Conservation (phyloP, 2,113 vertebrate genomes). For the Hassar affinis region DNA sequence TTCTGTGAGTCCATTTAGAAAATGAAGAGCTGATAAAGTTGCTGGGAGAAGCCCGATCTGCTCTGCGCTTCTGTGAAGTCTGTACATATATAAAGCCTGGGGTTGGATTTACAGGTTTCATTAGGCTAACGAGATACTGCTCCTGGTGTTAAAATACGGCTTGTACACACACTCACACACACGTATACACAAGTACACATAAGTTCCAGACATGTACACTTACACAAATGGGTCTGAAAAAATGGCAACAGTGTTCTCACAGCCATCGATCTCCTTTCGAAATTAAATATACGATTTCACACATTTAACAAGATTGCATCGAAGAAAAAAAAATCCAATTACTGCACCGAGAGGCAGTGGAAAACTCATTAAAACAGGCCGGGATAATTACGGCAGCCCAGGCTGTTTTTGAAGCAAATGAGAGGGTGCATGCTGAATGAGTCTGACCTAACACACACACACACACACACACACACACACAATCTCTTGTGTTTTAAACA, state of each 20-base stretch:
- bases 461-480: constrained; percentile 1
- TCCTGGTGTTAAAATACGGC: constrained; percentile 40
- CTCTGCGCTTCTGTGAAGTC: constrained; percentile 38
- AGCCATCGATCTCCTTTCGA: constrained; percentile 56
- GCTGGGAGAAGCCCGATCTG: not conserved
- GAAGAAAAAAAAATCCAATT: constrained; percentile 60
- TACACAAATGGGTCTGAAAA: constrained; percentile 11
- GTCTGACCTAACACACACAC: constrained; percentile 39
- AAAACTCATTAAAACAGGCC: constrained; percentile 59
- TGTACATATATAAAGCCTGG: constrained; percentile 39
- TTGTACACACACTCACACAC: not conserved
- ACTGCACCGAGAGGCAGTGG: constrained; percentile 46
- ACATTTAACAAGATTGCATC: constrained; percentile 61
- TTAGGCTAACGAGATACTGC: constrained; percentile 53
- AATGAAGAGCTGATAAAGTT: constrained; percentile 46
- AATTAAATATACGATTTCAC: constrained; percentile 64
- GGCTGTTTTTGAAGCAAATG: constrained; percentile 45
- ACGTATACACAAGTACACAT: too few relatives aligned
- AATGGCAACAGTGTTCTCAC: constrained; percentile 38
- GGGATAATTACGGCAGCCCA: constrained; percentile 52
- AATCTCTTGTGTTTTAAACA: not conserved
- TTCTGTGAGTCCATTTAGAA: constrained; percentile 50
- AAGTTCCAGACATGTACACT: not conserved
- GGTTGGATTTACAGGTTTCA: constrained; percentile 55
- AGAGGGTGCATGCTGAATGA: constrained; percentile 39